A percentile compares a stretch with the other conserved stretches of the same genome.
These are phyloP conservation scores for Copsychus sechellarum DNA, from an alignment of 2,113 vertebrate genomes.

Conservation along the genomic window DNA sequence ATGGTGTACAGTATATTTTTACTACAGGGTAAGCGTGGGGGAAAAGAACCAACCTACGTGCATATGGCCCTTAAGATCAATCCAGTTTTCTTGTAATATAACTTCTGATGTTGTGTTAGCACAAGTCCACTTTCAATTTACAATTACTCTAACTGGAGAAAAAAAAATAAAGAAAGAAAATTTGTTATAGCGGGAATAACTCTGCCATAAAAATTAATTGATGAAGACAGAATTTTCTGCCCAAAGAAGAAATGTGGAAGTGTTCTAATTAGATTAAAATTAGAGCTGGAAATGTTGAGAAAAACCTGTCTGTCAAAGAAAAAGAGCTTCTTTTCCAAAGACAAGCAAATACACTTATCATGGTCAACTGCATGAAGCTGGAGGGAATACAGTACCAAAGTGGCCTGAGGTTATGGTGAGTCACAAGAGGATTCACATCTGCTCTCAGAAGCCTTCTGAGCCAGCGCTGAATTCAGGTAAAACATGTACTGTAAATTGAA, in stretches of 20 bases:
- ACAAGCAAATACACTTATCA: conserved; percentile 23
- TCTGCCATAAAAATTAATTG: conserved; percentile 29
- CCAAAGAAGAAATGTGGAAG: background rate
- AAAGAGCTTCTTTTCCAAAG: conserved; percentile 44
- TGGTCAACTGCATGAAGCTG: background rate
- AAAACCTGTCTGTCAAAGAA: conserved; percentile 3
- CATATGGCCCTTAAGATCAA: conserved; percentile 21
- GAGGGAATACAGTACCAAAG: conserved; percentile 21
- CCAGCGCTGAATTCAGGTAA: conserved; percentile 13
- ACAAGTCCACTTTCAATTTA: conserved; percentile 59
- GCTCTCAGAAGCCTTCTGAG: conserved; percentile 25
- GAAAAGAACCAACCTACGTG: background rate
- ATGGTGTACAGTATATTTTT: conserved; percentile 53
- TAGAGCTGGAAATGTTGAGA: background rate
- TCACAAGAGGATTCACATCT: background rate
- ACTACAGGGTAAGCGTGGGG: background rate
- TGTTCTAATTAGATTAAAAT: conserved; percentile 48
- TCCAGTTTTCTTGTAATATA: conserved; percentile 4
- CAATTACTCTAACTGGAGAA: background rate
- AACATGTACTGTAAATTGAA: background rate
- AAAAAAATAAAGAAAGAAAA: conserved; percentile 35
- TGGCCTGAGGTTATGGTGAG: conserved; percentile 2
- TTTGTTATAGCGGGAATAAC: conserved; percentile 33
- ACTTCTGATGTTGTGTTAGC: conserved; percentile 30
- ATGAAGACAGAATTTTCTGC: conserved; percentile 37